Evolutionary conservation across 2,888 invertebrate genomes (phyloP).

Genomic region (Cerastoderma edule): DNA sequence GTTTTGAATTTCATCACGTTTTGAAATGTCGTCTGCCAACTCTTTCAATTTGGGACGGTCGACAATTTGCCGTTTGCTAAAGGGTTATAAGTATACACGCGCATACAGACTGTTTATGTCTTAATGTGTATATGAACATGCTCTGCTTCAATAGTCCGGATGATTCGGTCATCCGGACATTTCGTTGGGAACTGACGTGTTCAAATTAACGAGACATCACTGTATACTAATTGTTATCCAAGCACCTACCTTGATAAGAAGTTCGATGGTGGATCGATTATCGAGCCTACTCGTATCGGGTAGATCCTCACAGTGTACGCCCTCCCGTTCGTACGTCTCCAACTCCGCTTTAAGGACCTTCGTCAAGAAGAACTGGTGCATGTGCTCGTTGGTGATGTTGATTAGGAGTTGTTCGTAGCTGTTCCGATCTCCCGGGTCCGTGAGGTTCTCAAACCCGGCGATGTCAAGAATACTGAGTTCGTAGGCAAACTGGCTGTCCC

Average conservation of each 20-base stretch:
- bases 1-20: no score
- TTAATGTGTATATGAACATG: no score
- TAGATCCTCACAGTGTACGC: conserved; percentile 54
- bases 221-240: no score
- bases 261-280: conserved; percentile 42
- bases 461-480: conserved; percentile 66
- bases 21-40: no score
- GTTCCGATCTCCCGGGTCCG: conserved; percentile 38
- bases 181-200: no score
- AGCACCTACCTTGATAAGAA: conserved; percentile 35
- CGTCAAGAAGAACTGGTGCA: conserved; percentile 72
- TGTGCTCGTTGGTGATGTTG: conserved; percentile 67
- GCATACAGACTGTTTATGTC: no score
- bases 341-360: conserved; percentile 67
- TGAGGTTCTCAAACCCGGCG: conserved; percentile 68
- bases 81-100: no score
- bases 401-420: conserved; percentile 70
- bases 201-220: no score
- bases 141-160: no score
- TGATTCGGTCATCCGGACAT: no score
- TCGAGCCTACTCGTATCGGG: conserved; percentile 40
- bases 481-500: conserved; percentile 13
- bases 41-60: no score
- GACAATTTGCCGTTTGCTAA: no score
- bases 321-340: conserved; percentile 63